Evolutionary conservation across 2,113 vertebrate species (phyloP).

Genomic region (Poicephalus gulielmi): DNA sequence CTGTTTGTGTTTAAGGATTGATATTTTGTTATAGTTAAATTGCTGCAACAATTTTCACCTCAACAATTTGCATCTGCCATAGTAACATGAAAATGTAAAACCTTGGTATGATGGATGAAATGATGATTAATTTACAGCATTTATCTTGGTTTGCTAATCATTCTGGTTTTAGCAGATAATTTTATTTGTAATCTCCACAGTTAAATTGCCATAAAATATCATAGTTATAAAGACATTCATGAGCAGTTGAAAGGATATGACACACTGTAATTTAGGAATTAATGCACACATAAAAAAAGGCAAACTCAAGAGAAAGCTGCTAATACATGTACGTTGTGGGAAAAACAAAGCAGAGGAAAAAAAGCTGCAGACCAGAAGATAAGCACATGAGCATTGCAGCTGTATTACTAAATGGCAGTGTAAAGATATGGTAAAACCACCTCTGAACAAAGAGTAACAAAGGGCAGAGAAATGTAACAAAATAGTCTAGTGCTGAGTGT

Average conservation of each 20-base stretch:
- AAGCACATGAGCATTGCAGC: slow-evolving; percentile 11
- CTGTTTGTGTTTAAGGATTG: not conserved
- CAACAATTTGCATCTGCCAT: not conserved
- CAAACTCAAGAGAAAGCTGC: slow-evolving; percentile 21
- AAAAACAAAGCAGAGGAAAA: not conserved
- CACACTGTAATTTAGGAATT: slow-evolving; percentile 63
- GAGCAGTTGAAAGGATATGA: slow-evolving; percentile 58
- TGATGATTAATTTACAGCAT: slow-evolving; percentile 53
- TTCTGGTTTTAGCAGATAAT: slow-evolving; percentile 54
- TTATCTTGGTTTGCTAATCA: slow-evolving; percentile 61
- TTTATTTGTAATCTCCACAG: slow-evolving; percentile 63
- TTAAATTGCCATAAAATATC: slow-evolving; percentile 66
- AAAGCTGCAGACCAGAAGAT: slow-evolving; percentile 21
- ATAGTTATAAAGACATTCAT: slow-evolving; percentile 48
- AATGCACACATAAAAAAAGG: slow-evolving; percentile 19
- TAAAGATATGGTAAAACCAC: slow-evolving; percentile 13
- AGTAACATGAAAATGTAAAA: slow-evolving; percentile 22
- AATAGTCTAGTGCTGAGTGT: not conserved
- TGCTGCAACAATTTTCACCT: not conserved
- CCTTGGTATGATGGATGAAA: slow-evolving; percentile 3
- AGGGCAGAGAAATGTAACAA: slow-evolving; percentile 7
- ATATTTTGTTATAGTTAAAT: not conserved
- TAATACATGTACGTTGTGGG: slow-evolving; percentile 5
- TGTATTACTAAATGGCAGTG: not conserved
- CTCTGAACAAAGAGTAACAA: slow-evolving; percentile 27